Conservation (phyloP, 2,797 vertebrate species). For the Catostomus latipinnis region DNA sequence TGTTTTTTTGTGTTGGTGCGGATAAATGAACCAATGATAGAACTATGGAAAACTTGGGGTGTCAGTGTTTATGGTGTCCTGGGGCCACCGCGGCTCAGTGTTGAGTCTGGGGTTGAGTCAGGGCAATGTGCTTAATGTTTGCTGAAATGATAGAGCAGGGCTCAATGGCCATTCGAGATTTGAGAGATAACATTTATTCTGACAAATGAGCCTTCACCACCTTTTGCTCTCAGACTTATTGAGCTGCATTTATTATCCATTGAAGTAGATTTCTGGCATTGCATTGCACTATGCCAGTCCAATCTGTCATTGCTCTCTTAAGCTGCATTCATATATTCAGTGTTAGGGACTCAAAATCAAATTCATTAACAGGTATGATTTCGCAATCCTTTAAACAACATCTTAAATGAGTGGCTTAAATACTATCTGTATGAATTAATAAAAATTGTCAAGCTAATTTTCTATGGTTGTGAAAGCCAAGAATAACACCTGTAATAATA, state of each 20-base stretch:
- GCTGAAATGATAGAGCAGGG: slow-evolving; percentile 20
- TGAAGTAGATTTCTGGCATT: slow-evolving; percentile 29
- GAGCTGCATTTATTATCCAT: slow-evolving; percentile 47
- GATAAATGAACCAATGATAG: slow-evolving; percentile 11
- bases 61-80: slow-evolving; percentile 26
- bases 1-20: slow-evolving; percentile 24
- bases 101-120: slow-evolving; percentile 19
- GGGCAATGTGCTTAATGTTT: slow-evolving; percentile 23
- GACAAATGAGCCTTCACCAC: slow-evolving; percentile 42
- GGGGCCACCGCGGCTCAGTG: slow-evolving; percentile 18
- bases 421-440: no score
- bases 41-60: slow-evolving; percentile 21
- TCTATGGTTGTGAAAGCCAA: no score
- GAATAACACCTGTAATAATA: no score
- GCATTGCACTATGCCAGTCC: no score
- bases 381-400: no score
- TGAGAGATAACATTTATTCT: slow-evolving; percentile 35
- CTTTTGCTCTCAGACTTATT: slow-evolving; percentile 52
- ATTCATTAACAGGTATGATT: no score
- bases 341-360: no score
- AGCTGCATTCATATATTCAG: no score
- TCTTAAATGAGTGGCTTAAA: no score
- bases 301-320: slow-evolving; percentile 22
- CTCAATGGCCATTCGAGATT: slow-evolving; percentile 6
- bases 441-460: no score